Percentiles rank a stretch among this genome's conserved stretches.
Evolutionary conservation across 2,888 invertebrate species (phyloP).

Genomic region (Saturnia pavonia): DNA sequence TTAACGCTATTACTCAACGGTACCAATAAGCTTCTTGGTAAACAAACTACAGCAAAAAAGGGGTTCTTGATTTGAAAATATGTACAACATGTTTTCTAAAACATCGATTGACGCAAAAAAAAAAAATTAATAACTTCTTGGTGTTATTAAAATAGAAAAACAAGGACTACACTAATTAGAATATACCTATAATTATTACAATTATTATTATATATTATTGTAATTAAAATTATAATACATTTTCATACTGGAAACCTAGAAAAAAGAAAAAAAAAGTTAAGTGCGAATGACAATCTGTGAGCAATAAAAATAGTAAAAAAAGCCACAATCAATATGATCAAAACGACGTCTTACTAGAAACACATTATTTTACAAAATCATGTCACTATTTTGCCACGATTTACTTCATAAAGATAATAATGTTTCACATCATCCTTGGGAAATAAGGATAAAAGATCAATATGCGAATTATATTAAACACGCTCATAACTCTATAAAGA

Average conservation of each 20-base stretch:
- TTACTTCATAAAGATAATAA: conserved; percentile 36
- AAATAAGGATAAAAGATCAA: conserved; percentile 50
- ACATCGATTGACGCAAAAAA: too few relatives aligned
- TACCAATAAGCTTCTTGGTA: too few relatives aligned
- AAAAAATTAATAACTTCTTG: too few relatives aligned
- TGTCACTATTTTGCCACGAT: conserved; percentile 43
- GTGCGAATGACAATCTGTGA: neutral
- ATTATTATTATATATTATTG: too few relatives aligned
- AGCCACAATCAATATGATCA: neutral
- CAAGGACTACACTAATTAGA: too few relatives aligned
- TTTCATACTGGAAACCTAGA: neutral
- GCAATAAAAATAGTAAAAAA: neutral
- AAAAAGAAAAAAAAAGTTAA: neutral
- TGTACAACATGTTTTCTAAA: too few relatives aligned
- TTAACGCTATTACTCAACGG: too few relatives aligned
- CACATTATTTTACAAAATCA: conserved; percentile 21
- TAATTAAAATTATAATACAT: too few relatives aligned
- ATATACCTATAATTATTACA: neutral
- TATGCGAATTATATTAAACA: conserved; percentile 49
- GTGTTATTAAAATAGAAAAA: too few relatives aligned
- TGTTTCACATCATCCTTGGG: conserved; percentile 58
- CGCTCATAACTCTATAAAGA: conserved; percentile 63
- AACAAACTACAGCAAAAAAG: too few relatives aligned
- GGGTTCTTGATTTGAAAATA: too few relatives aligned
- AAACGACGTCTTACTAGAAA: neutral